Evolutionary conservation across 2,888 invertebrate species (phyloP), one percentile per base, ranked within the genome.

Genomic region (Reticulitermes lucifugus): DNA sequence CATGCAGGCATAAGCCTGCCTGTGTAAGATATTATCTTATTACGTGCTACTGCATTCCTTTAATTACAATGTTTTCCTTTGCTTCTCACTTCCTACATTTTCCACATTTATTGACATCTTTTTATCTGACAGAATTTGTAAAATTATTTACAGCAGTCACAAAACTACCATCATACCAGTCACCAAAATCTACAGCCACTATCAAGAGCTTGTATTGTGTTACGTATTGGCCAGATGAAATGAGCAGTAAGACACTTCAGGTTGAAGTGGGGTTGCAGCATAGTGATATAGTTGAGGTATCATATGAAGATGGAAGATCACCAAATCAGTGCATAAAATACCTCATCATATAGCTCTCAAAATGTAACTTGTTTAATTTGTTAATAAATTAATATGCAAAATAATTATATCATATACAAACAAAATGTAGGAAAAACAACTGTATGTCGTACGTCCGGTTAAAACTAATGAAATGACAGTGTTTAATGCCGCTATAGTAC

Each of bases 261-360:
- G 46, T 65, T 10, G 25, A 70, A 81, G 43, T 65, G 70, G 14
- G n/a, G 10, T 79, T 35, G 22, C 73, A 41, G 22, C 41, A 22
- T 29, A 73, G 73, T 79, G 79, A 65, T 41, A 81, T 35, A 41
- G 25, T 43, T 29, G 70, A 81, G 81, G 43, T 65, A 65, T 46
- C 21, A 22, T 22, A 81, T 22, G 81, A 81, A 70, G 70, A 70
- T 60, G 12, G 22, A 41, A 12, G 65, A 43, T 70, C 81, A 55
- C 35, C 73, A 71, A 77, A 73, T 79, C 60, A 71, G 79, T 84
- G 84, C 84, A 84, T 80, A 84, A 84, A 80, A 80, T 84, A 84
- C 84, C 84, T 84, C 84, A 84, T 84, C 84, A 80, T 80, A 65
- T 43, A 79, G 46, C 43, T 80, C 41, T 71, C 35, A 22, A 59